phyloP scores from a whole-genome alignment of 1,140 invertebrate genomes.

The Drosophila lacteicornis region DNA sequence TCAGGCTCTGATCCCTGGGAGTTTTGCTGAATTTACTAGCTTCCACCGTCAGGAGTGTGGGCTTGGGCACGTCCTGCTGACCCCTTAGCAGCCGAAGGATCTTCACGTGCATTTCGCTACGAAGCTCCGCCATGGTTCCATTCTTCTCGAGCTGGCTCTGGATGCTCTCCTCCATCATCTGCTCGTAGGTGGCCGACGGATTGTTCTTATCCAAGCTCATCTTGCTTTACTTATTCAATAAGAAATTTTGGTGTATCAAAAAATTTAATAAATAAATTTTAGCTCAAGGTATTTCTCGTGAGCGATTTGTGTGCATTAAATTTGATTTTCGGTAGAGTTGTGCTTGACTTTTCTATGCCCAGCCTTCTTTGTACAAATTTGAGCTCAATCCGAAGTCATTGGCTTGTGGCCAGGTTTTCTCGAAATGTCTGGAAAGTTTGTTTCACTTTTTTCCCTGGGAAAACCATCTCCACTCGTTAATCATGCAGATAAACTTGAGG shows the following conservation, averaged over 20 bases:
- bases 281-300: background rate
- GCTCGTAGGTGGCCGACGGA: slow-evolving; percentile 11
- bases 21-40: background rate
- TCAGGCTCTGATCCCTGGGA: slow-evolving; percentile 3
- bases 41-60: slow-evolving; percentile 26
- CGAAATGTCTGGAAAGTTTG: slow-evolving; percentile 65
- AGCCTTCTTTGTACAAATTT: slow-evolving; percentile 14
- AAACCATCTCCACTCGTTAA: slow-evolving; percentile 55
- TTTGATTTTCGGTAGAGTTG: slow-evolving; percentile 10
- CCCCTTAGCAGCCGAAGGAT: slow-evolving; percentile 47
- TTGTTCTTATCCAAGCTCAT: slow-evolving; percentile 26
- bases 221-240: slow-evolving; percentile 8
- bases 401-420: slow-evolving; percentile 40
- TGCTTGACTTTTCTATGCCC: background rate
- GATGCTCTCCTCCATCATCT: slow-evolving; percentile 50
- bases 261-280: slow-evolving; percentile 20
- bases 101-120: slow-evolving; percentile 56
- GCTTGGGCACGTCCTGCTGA: slow-evolving; percentile 7
- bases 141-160: slow-evolving; percentile 45
- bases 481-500: slow-evolving; percentile 69
- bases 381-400: slow-evolving; percentile 11
- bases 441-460: slow-evolving; percentile 14
- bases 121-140: slow-evolving; percentile 47
- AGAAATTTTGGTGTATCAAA: slow-evolving; percentile 22
- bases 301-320: slow-evolving; percentile 11